Percentiles rank a stretch among this genome's conserved stretches.
These are phyloP conservation scores for Rhyacophila brunnea DNA, from an alignment of 1,140 invertebrate genomes.

Conservation along the genomic window DNA sequence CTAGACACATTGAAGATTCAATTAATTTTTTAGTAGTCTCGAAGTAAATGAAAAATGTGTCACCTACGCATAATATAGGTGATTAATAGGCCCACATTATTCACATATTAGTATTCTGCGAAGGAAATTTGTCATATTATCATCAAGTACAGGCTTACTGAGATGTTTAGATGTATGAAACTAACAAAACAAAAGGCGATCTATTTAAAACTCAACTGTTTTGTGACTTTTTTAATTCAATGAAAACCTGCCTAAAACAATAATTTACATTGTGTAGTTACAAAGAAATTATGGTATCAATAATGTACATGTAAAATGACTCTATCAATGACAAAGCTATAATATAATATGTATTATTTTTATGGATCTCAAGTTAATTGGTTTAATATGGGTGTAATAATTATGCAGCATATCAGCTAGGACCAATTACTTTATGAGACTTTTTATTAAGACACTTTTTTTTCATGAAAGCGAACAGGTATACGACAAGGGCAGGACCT, in stretches of 20 bases:
- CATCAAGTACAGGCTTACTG: background rate
- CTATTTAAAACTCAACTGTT: too few relatives aligned
- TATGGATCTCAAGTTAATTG: constrained; percentile 2
- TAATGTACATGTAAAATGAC: background rate
- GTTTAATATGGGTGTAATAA: background rate
- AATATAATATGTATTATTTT: background rate
- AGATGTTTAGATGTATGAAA: background rate
- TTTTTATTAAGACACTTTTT: constrained; percentile 7
- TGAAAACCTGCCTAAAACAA: too few relatives aligned
- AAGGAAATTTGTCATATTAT: background rate
- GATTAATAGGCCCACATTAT: background rate
- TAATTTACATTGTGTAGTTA: background rate
- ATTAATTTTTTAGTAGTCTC: background rate
- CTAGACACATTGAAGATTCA: background rate
- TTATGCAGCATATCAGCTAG: background rate
- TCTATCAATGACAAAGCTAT: constrained; percentile 6
- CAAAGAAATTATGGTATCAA: background rate
- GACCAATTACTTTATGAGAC: background rate
- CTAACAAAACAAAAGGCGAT: background rate
- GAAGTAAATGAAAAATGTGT: background rate
- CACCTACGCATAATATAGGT: too few relatives aligned
- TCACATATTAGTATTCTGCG: background rate
- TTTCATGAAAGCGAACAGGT: constrained; percentile 4
- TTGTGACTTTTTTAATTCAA: too few relatives aligned
- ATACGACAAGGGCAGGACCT: background rate